Evolutionary conservation across 2,113 vertebrate species (phyloP), one percentile per base, ranked within the genome.

Genomic region (Phrynosoma blainvillii): DNA sequence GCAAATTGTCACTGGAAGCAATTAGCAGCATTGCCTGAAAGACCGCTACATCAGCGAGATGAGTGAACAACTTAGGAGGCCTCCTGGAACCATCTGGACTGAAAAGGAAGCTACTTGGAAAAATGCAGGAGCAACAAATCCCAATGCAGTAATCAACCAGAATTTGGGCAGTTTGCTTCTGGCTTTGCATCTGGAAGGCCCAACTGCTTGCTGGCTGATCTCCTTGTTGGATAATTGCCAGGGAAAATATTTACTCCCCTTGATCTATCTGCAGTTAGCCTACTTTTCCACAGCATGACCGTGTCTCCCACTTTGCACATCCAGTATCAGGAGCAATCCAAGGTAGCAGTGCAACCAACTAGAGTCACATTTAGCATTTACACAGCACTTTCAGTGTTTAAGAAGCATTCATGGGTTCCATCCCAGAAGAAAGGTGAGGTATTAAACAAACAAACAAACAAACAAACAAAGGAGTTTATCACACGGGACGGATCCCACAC

Each of bases 1-100:
- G 30, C 56, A 87, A 62, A 6, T n/a, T 25, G 21, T 16, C 0
- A 0, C n/a, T 0, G 52, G 0, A 74, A 5, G 74, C 81, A 85
- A 59, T 87, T 79, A 84, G 70, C 20, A 79, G 82, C 79, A 54
- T 86, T 18, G 18, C 77, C 70, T 77, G 75, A 25, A 84, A 79
- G 56, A 25, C 20, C 77, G 27, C 9, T 56, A 42, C 40, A 20
- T 30, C 18, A 36, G 47, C 18, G 30, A 73, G 21, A 71, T 14
- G 25, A 90, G 18, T 59, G 11, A 59, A n/a, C 11, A 86, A 20
- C 36, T 52, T 42, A n/a, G 30, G 76, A 52, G 21, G 18, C 30
- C 7, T 68, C 6, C 78, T 81, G 25, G 7, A 77, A 68, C 30
- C 62, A 79, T 62, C n/a, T 54, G 40, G 68, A 66, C 59, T 82